These are phyloP conservation scores for Thelaira solivaga DNA, from an alignment of 2,888 invertebrate species.

Conservation along the genomic window DNA sequence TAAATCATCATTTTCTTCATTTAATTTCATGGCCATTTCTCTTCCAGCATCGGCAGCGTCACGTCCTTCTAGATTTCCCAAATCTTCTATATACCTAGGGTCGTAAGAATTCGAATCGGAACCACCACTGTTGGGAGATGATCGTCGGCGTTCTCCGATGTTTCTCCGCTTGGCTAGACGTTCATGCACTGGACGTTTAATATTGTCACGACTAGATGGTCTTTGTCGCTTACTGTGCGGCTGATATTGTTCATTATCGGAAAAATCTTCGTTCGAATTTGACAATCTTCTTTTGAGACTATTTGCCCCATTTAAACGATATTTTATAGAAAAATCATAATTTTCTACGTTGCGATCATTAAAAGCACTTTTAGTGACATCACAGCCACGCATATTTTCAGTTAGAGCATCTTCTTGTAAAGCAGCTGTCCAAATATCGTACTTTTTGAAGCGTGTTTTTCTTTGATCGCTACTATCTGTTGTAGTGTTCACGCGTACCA, in stretches of 20 bases:
- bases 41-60: constrained; percentile 78
- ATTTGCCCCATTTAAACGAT: constrained; percentile 80
- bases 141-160: constrained; percentile 64
- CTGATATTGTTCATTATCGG: constrained; percentile 69
- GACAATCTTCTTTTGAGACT: constrained; percentile 74
- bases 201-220: constrained; percentile 58
- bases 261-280: constrained; percentile 70
- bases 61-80: constrained; percentile 78
- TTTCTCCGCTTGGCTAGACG: constrained; percentile 67
- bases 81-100: constrained; percentile 79
- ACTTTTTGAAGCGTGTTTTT: constrained; percentile 80
- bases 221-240: constrained; percentile 70
- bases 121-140: constrained; percentile 76
- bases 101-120: constrained; percentile 78
- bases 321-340: constrained; percentile 83
- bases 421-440: constrained; percentile 86
- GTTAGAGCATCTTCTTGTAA: constrained; percentile 88
- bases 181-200: constrained; percentile 65
- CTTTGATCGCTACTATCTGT: constrained; percentile 65
- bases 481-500: constrained; percentile 69
- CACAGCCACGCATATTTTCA: constrained; percentile 87
- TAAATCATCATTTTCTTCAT: constrained; percentile 85
- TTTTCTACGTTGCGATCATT: constrained; percentile 85
- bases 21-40: constrained; percentile 85
- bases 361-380: constrained; percentile 81